Evolutionary conservation across 2,888 invertebrate species (phyloP), one percentile per base, ranked within the genome.

Genomic region (Drosophila kokeensis): DNA sequence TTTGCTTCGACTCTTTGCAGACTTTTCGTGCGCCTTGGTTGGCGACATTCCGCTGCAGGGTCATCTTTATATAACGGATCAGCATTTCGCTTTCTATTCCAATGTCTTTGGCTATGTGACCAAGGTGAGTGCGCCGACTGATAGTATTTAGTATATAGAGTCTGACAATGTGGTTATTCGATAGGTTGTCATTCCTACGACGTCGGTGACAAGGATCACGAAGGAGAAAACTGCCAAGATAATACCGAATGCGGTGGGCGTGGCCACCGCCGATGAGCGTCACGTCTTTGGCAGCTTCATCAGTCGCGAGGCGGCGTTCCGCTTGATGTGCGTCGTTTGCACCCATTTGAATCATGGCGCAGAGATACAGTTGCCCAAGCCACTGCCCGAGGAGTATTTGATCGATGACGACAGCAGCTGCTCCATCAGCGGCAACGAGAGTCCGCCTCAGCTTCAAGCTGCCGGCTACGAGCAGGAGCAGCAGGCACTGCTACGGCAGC

Each of bases 41-140:
- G 97, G 97, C 76, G 98, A 98, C 93, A 97, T 98, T 86, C 94
- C 98, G 61, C 95, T 98, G 30, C 98, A 98, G 94, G 98, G 98
- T 64, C 97, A 97, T 92, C 95, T 99, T 84, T 98, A 98, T 94
- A 97, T 98, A 92, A 98, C 98, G 76, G 96, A 97, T 92, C 97
- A 98, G 93, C 98, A 98, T 94, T 98, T 98, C 94, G 98, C 98
- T 86, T 98, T 98, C 94, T 98, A 98, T 94, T 98, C 98, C 77
- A 98, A 98, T 93, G 98, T 99, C 70, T 98, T 98, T 93, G 98
- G 98, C 90, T 97, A 98, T 93, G 97, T 98, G 81, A 97, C 98
- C 90, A 97, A 97, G 95, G 97, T 97, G 93, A 94, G 94, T 87
- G 10, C 1, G 15, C 15, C 24, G 21, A 6, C 2, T 8, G 21